These are phyloP conservation scores for Hippolais icterina DNA, from an alignment of 2,113 vertebrate genomes.

Conservation along the genomic window DNA sequence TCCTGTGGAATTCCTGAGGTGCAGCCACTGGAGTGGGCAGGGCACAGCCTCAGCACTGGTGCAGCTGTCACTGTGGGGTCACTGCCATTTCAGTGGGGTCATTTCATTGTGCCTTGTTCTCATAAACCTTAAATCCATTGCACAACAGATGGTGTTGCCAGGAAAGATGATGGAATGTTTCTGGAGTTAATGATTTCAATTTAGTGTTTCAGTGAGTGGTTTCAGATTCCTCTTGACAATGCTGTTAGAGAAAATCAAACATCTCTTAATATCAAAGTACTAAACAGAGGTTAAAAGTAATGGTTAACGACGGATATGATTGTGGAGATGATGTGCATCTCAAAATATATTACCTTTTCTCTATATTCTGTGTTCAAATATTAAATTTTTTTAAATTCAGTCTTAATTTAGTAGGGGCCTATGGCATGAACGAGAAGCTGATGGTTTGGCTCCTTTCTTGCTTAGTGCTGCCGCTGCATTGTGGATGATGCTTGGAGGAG, in stretches of 20 bases:
- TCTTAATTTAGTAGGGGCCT: neutral
- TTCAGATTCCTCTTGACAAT: neutral
- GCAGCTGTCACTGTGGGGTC: neutral
- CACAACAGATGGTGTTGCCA: neutral
- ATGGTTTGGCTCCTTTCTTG: neutral
- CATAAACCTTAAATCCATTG: neutral
- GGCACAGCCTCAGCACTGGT: neutral
- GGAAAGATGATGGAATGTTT: neutral
- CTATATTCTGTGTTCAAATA: neutral
- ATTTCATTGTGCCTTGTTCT: neutral
- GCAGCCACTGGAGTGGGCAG: neutral
- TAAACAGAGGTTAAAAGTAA: neutral
- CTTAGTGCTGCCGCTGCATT: neutral
- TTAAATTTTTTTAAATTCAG: neutral
- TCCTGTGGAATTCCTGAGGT: neutral
- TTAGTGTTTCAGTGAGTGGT: neutral
- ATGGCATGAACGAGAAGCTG: neutral
- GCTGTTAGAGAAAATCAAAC: neutral
- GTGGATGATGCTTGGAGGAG: neutral
- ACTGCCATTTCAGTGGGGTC: neutral
- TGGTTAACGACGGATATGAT: fast-evolving
- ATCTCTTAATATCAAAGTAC: neutral
- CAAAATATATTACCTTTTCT: neutral
- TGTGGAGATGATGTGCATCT: neutral
- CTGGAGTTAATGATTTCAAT: neutral